Conservation (phyloP, 53 echinoderm and acorn worm genomes). For the Patiria pectinifera region DNA sequence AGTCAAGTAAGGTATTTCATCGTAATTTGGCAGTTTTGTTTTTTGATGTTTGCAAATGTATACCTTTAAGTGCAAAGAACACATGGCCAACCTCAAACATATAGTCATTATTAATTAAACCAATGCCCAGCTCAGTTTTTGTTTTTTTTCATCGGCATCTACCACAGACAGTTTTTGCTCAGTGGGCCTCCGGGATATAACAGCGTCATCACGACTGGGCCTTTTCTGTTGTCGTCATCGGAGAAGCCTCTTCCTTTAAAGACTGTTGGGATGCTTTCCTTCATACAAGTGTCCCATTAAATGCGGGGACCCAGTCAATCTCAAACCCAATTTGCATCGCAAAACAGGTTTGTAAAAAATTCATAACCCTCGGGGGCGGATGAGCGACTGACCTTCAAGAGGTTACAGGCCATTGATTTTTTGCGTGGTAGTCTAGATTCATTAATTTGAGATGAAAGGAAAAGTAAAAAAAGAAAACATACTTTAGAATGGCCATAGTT, state of each 20-base stretch:
- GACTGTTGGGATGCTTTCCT: neutral
- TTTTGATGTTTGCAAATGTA: too few species aligned
- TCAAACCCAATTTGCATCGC: constrained; percentile 4
- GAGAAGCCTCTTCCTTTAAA: neutral
- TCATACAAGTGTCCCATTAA: neutral
- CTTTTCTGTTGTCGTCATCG: neutral
- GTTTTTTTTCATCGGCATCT: neutral
- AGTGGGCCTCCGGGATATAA: neutral
- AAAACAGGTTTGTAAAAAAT: neutral
- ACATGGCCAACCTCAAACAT: neutral
- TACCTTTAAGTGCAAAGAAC: too few species aligned
- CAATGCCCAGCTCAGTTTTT: neutral
- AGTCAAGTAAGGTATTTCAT: too few species aligned
- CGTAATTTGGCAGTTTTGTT: too few species aligned
- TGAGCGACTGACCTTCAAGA: neutral
- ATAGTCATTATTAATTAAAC: neutral
- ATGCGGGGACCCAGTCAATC: neutral
- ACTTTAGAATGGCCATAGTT: too few species aligned
- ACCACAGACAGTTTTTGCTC: neutral
- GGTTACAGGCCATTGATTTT: neutral
- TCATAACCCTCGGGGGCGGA: neutral
- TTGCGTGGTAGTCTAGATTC: too few species aligned
- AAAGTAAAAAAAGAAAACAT: too few species aligned
- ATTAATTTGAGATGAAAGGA: too few species aligned
- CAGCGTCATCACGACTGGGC: neutral